Percentiles rank a stretch among this genome's conserved stretches.
These are phyloP conservation scores for Aythya fuligula DNA, from an alignment of 2,797 vertebrate genomes.

Conservation along the genomic window DNA sequence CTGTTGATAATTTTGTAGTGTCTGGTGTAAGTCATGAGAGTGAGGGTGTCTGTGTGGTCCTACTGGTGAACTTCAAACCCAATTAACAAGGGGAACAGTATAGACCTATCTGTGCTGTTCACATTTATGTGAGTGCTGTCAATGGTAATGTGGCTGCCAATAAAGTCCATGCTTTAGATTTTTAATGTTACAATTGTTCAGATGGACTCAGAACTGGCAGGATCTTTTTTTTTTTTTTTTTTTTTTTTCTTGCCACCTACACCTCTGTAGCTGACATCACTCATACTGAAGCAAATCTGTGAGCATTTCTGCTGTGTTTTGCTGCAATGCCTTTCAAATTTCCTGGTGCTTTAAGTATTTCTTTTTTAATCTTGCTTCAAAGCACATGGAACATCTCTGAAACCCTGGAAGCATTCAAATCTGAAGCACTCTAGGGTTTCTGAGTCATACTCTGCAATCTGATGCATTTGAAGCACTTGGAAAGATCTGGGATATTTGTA, in stretches of 20 bases:
- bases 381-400: slow-evolving; percentile 30
- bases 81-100: neutral
- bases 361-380: slow-evolving; percentile 61
- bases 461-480: slow-evolving; percentile 32
- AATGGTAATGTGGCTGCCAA: neutral
- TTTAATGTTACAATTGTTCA: neutral
- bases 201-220: neutral
- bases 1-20: neutral
- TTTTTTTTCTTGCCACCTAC: slow-evolving; percentile 13
- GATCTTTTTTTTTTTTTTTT: slow-evolving; percentile 7
- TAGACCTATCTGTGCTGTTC: neutral
- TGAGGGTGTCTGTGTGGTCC: neutral
- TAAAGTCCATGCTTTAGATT: neutral
- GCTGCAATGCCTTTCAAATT: slow-evolving; percentile 42
- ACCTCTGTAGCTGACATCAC: neutral
- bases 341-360: slow-evolving; percentile 42
- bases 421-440: slow-evolving; percentile 40
- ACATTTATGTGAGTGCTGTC: neutral
- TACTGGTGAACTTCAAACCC: neutral
- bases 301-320: slow-evolving; percentile 46
- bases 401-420: slow-evolving; percentile 56
- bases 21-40: neutral
- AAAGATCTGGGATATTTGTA: slow-evolving; percentile 41
- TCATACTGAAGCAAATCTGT: slow-evolving; percentile 2
- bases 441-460: slow-evolving; percentile 31